Conservation (phyloP, 2,888 invertebrate genomes). For the Machimus rusticus region DNA sequence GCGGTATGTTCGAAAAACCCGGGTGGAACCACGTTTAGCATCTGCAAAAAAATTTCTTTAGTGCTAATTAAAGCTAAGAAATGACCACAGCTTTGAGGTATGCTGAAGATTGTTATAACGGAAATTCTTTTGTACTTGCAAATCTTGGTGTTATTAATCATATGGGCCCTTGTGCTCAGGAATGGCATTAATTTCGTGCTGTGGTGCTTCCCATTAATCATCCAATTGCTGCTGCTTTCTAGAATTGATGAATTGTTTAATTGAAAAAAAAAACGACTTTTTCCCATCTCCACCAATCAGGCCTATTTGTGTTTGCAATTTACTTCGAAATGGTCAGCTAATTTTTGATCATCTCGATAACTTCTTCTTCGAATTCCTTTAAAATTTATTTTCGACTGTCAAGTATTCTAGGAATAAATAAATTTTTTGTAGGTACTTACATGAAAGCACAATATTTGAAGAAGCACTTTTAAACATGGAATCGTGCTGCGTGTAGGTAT, state of each 20-base stretch:
- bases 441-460: background rate
- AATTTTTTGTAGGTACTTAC: background rate
- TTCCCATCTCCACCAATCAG: background rate
- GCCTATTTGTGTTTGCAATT: slow-evolving; percentile 9
- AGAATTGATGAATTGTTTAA: slow-evolving; percentile 24
- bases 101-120: slow-evolving; percentile 1
- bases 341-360: slow-evolving; percentile 11
- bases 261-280: background rate
- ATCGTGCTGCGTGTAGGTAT: background rate
- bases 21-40: background rate
- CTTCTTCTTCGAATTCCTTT: background rate
- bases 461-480: background rate
- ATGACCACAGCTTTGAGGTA: slow-evolving; percentile 12
- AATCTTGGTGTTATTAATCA: background rate
- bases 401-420: background rate
- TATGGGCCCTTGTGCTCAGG: background rate
- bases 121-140: slow-evolving; percentile 7
- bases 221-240: slow-evolving; percentile 11
- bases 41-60: slow-evolving; percentile 7
- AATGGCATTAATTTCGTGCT: slow-evolving; percentile 6
- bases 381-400: background rate
- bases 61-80: slow-evolving; percentile 34
- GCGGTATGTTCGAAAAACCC: background rate
- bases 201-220: slow-evolving; percentile 6
- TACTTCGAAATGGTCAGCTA: background rate